Base-by-base conservation (phyloP, 1,140 invertebrate genomes). In the Zaprionus ghesquierei region DNA sequence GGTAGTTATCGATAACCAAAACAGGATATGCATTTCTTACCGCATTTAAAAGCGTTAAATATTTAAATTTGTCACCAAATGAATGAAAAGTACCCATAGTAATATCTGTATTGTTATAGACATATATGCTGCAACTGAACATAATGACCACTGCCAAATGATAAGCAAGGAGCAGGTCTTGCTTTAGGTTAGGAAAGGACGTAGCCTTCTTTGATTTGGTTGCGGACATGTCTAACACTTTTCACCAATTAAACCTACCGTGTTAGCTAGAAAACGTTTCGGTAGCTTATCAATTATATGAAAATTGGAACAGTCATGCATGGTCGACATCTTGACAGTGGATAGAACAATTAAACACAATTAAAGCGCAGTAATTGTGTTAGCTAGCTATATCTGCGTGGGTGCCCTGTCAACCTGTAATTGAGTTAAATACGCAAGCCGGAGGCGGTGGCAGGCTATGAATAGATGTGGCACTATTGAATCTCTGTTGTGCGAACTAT, bases 31-130 rank as follows among this genome's bases (percentile, higher is more conserved):
- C 1, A n/a, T 31, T 15, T 46, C 84, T 94, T 94, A 98, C 96
- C 92, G 95, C 95, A 94, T 96, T 93, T 93, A 96, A 95, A 81
- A 96, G 96, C 12, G 97, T 97, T 46, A 98, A 93, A 91, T 95
- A 98, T 93, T 97, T 97, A 61, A 97, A 95, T 93, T 97, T 97
- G 66, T 96, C 95, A 62, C 94, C 96, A 89, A 92, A 94, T 5
- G 79, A 82, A 60, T 75, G 66, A 5, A 62, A 59, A 15, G 65
- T 46, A 5, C 65, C 35, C 20, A 53, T 33, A 27, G 82, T 84
- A 66, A 79, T 46, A 25, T 89, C 54, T n/a, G 77, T 20, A 60
- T 68, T 65, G 20, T 79, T 22, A 23, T 84, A 84, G n/a, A 54
- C 65, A 18, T 79, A 77, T 4, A 87, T 75, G 8, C 84, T 76